Base-by-base conservation (phyloP, 2,888 invertebrate genomes). In the Dasysyrphus tricinctus region DNA sequence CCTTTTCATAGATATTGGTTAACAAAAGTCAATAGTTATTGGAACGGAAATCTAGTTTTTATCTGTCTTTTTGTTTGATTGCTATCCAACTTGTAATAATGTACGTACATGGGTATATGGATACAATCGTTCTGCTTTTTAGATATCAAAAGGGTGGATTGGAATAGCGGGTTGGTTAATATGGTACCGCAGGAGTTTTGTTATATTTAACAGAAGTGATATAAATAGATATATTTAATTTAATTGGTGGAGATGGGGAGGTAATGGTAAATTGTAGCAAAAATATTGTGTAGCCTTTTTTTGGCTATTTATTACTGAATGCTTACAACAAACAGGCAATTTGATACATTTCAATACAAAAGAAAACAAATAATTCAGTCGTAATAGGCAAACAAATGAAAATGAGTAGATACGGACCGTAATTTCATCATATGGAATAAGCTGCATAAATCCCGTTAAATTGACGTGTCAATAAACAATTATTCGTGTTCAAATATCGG, bases 11-110 rank as follows among this genome's bases (percentile, higher is more conserved):
- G n/a, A 70, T 69, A 69, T 74, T 47, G 74, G 69, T 74, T 78
- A 74, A 79, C 74, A 79, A 79, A 63, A 73, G 79, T 70, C 83
- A 83, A 74, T 79, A 74, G 61, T 74, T 83, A 83, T 83, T 83
- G 69, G 24, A 74, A 63, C 74, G 74, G 83, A 83, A 74, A 74
- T 74, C 61, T 83, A 74, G 61, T 61, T 74, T 57, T 74, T 70
- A 63, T 79, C 61, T 63, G 67, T 63, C 47, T 63, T 80, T 76
- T 76, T 76, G 54, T 80, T 69, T 75, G 44, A 69, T 69, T 75
- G 37, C 49, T 75, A 61, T 80, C 59, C 24, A 34, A 56, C 34
- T 51, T 44, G 24, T 61, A 70, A 75, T 54, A n/a, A 73, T 56
- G 39, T 65, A 44, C 39, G 47, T 79, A 57, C 42, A 73, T 59